Evolutionary conservation across 2,113 vertebrate genomes (phyloP).

Genomic region (Corynorhinus townsendii): DNA sequence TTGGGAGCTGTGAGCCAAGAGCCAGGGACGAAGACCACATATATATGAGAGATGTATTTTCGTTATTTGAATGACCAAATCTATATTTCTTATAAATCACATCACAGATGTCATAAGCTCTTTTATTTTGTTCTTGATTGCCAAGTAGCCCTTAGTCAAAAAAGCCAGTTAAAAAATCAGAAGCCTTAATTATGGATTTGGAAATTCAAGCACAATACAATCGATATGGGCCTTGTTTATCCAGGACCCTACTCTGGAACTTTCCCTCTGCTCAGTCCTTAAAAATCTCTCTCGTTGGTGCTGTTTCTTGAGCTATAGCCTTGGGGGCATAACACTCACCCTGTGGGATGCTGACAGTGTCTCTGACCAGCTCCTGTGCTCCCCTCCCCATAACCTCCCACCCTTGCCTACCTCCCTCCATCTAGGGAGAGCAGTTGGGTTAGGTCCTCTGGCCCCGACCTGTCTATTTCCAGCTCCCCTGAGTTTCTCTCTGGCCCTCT

Average conservation of each 20-base stretch:
- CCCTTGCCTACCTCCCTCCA: not conserved
- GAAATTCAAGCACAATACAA: not conserved
- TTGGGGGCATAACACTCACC: not conserved
- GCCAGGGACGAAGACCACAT: not conserved
- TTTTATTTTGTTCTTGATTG: not conserved
- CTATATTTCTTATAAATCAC: not conserved
- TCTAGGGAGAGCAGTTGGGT: not conserved
- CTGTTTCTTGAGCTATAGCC: not conserved
- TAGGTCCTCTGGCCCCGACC: not conserved
- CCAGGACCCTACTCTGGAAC: not conserved
- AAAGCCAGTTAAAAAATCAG: not conserved
- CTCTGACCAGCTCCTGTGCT: not conserved
- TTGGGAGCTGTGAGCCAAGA: not conserved
- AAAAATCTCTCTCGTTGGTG: not conserved
- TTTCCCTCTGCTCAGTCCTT: not conserved
- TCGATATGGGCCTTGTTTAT: not conserved
- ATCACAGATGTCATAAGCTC: not conserved
- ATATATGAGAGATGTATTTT: not conserved
- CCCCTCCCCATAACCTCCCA: not conserved
- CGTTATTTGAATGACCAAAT: not conserved
- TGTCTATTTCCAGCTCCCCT: conserved; percentile 11
- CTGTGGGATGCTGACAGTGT: not conserved
- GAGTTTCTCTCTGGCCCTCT: conserved; percentile 42
- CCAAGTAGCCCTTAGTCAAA: not conserved
- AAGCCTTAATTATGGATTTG: not conserved